Evolutionary conservation across 1,140 invertebrate genomes (phyloP).

Genomic region (Drosophila virilis): DNA sequence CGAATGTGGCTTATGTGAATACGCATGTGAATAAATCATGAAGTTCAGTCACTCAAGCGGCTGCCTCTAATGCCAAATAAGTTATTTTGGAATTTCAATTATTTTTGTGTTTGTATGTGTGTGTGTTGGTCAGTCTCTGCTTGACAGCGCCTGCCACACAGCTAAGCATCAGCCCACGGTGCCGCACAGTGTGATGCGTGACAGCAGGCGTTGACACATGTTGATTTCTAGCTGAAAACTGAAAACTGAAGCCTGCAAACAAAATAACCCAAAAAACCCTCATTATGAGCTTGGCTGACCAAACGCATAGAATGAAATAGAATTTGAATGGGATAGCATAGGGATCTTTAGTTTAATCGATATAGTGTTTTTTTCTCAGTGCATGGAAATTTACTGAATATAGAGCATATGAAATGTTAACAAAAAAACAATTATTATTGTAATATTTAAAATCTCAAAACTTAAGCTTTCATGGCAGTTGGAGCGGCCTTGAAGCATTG

Average conservation of each 20-base stretch:
- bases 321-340: conserved; percentile 7
- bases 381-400: too few relatives aligned
- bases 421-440: too few relatives aligned
- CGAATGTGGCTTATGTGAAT: neutral
- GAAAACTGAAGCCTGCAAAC: neutral
- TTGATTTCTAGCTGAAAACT: conserved; percentile 39
- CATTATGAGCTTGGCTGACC: conserved; percentile 71
- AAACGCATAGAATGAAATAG: conserved; percentile 5
- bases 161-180: conserved; percentile 49
- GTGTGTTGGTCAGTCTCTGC: conserved; percentile 34
- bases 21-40: conserved; percentile 16
- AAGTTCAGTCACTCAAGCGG: conserved; percentile 34
- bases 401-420: too few relatives aligned
- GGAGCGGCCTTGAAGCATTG: too few relatives aligned
- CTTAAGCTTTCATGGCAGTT: too few relatives aligned
- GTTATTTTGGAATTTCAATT: conserved; percentile 77
- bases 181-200: conserved; percentile 42
- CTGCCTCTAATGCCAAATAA: conserved; percentile 70
- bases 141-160: conserved; percentile 26
- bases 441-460: too few relatives aligned
- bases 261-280: conserved; percentile 51
- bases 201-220: conserved; percentile 66
- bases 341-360: neutral
- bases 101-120: conserved; percentile 44
- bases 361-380: neutral